These are phyloP conservation scores for Erithacus rubecula DNA, from an alignment of 2,797 vertebrate genomes.

Conservation along the genomic window DNA sequence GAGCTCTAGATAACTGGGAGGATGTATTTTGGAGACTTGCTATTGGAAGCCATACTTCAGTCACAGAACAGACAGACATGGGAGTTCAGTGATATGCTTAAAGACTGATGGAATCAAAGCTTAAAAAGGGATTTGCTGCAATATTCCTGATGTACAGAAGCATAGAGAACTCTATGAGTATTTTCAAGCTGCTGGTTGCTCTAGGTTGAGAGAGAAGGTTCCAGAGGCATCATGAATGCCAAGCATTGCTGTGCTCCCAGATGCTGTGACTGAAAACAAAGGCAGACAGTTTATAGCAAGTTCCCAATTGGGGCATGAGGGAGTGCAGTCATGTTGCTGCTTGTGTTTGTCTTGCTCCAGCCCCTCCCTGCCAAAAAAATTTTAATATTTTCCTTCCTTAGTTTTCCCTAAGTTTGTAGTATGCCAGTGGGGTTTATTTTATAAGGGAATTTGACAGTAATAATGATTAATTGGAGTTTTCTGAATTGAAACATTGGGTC, in stretches of 20 bases:
- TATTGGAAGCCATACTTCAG: neutral
- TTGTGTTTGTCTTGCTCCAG: neutral
- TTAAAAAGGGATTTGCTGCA: neutral
- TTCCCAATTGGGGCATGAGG: rapidly evolving
- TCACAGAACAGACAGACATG: neutral
- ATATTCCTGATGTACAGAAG: neutral
- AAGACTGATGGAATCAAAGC: neutral
- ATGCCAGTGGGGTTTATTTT: neutral
- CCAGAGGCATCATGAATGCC: neutral
- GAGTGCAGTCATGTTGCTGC: neutral
- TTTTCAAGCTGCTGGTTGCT: neutral
- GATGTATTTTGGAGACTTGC: neutral
- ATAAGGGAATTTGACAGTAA: neutral
- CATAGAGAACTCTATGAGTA: neutral
- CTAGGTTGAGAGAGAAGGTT: neutral
- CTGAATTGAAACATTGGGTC: neutral
- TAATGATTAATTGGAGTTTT: neutral
- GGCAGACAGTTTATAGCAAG: neutral
- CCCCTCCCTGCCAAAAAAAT: neutral
- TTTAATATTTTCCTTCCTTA: neutral
- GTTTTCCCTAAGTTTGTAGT: neutral
- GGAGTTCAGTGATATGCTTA: neutral
- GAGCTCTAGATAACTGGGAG: neutral
- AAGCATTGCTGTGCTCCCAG: neutral
- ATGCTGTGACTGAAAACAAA: neutral